phyloP scores from a whole-genome alignment of 2,888 invertebrate genomes.

The Dinocampus coccinellae region DNA sequence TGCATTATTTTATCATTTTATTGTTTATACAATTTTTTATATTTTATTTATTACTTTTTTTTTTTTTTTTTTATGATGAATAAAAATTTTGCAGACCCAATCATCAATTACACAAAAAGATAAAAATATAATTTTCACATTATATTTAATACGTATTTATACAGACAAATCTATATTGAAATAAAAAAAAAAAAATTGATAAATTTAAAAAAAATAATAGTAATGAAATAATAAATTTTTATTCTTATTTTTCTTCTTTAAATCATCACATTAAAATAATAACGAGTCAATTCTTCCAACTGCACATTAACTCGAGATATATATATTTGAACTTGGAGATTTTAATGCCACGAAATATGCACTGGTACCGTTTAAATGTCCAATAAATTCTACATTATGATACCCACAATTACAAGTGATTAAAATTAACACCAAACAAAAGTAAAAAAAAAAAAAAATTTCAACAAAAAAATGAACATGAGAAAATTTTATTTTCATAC shows the following conservation, averaged over 20 bases:
- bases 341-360: constrained; percentile 8
- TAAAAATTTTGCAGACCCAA: too few species aligned
- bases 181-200: too few species aligned
- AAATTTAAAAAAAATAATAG: too few species aligned
- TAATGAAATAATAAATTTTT: too few species aligned
- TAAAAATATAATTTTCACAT: too few species aligned
- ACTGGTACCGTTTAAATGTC: neutral
- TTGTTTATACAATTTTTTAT: too few species aligned
- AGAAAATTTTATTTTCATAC: neutral
- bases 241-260: neutral
- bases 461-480: neutral
- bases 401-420: neutral
- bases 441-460: neutral
- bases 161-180: too few species aligned
- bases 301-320: neutral
- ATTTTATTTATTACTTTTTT: too few species aligned
- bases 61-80: too few species aligned
- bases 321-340: neutral
- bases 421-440: neutral
- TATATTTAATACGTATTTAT: too few species aligned
- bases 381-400: neutral
- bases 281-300: neutral
- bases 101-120: too few species aligned
- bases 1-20: too few species aligned
- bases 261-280: neutral